Evolutionary conservation across 2,113 vertebrate species (phyloP).

Genomic region (Pandion haliaetus): DNA sequence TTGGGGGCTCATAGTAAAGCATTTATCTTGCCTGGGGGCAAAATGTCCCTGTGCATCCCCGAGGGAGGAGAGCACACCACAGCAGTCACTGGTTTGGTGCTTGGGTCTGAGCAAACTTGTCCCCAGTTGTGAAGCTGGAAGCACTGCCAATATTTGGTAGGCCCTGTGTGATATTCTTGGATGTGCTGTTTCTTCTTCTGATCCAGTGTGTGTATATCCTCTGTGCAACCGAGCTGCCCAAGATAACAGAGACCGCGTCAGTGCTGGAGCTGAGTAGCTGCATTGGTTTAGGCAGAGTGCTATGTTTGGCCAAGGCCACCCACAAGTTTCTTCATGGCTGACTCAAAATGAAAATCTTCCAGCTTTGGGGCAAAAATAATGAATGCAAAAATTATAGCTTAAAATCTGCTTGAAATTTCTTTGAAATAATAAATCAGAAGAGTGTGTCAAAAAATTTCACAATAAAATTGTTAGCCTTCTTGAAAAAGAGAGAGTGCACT

Average conservation of each 20-base stretch:
- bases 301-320: background rate
- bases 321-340: background rate
- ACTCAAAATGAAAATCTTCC: background rate
- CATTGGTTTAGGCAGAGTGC: background rate
- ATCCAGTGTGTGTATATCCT: background rate
- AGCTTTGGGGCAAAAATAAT: background rate
- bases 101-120: background rate
- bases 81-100: background rate
- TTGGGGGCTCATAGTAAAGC: background rate
- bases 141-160: background rate
- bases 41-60: background rate
- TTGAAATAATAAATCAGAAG: background rate
- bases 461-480: background rate
- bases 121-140: background rate
- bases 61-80: accelerated
- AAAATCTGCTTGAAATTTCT: background rate
- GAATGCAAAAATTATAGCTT: background rate
- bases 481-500: background rate
- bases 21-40: background rate
- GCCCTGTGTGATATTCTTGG: background rate
- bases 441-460: background rate
- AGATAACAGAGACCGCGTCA: accelerated
- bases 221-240: background rate
- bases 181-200: background rate
- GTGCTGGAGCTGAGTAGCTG: background rate